Evolutionary conservation across 2,888 invertebrate genomes (phyloP).

Genomic region (Parapristionchus giblindavisi): DNA sequence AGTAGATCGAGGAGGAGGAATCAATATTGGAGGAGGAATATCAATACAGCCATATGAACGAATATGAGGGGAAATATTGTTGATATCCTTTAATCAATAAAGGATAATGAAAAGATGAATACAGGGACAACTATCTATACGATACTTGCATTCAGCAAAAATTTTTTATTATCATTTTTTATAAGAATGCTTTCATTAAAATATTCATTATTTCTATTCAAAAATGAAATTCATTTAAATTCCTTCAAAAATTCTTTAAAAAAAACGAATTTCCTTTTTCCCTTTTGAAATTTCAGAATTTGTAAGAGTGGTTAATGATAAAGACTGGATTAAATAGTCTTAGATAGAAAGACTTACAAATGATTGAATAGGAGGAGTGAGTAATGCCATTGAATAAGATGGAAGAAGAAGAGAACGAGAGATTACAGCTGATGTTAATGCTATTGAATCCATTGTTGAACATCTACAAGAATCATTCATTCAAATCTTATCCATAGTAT

Average conservation of each 20-base stretch:
- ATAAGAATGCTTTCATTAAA: neutral
- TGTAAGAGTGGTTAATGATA: no score
- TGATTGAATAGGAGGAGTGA: slow-evolving; percentile 14
- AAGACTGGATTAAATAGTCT: no score
- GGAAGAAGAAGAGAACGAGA: slow-evolving; percentile 34
- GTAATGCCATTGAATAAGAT: slow-evolving; percentile 36
- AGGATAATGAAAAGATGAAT: neutral
- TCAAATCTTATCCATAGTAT: neutral
- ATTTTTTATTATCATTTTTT: neutral
- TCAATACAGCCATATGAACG: slow-evolving; percentile 12
- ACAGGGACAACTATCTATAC: no score
- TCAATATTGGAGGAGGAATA: slow-evolving; percentile 11
- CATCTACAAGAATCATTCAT: neutral
- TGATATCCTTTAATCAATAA: neutral
- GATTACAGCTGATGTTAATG: neutral
- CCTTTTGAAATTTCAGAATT: no score
- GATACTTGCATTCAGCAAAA: no score
- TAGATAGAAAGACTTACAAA: no score
- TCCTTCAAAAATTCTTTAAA: no score
- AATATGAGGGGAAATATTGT: neutral
- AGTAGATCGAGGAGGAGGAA: slow-evolving; percentile 30
- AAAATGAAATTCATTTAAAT: neutral
- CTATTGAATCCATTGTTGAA: slow-evolving; percentile 30
- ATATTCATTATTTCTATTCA: neutral
- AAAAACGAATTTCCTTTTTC: no score